Base-by-base conservation (phyloP, 1,140 invertebrate genomes). In the Plutomurus gul region DNA sequence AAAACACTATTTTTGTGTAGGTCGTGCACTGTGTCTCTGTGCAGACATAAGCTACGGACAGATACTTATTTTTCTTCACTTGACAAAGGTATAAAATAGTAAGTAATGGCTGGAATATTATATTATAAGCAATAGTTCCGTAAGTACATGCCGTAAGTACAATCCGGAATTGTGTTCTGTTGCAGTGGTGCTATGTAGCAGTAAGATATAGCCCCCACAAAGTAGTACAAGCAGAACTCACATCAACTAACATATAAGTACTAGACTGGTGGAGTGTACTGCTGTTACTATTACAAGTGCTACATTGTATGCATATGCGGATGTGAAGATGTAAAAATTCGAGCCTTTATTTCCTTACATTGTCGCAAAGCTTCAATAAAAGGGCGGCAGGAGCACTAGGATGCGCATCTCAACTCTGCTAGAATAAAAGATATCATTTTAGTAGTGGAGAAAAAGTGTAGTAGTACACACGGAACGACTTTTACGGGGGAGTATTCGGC, bases 251-350 rank as follows among this genome's bases (percentile, higher is more conserved):
- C 10, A n/a, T 43, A n/a, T 3, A 33, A 33, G n/a, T 30, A 60
- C 16, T 60, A 16, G 22, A 27, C 33, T 16, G 56, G 51, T 30
- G 51, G 27, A 33, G 13, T n/a, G 46, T 49, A 20, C 7, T 49
- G n/a, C 6, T 49, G 46, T 49, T 22, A 33, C 51, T 60, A 10
- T 30, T n/a, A 51, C 6, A 11, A 51, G 22, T n/a, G 18, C 27
- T 36, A 16, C 11, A 65, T 36, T 65, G 25, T 65, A 65, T 65
- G 56, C 56, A 33, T 65, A 65, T 65, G 56, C 56, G 56, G 56
- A 65, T 65, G 56, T 65, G 56, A 65, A 65, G 36, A 65, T 65
- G 56, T 36, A 65, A 65, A 65, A 65, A 65, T 65, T 65, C 56
- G n/a, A 13, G 30, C 56, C 56, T 65, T 65, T 65, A 65, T 65